A percentile compares a stretch with the other conserved stretches of the same genome.
These are phyloP conservation scores for Ernsta delagoae DNA, from an alignment of 2,888 invertebrate genomes.

Conservation along the genomic window DNA sequence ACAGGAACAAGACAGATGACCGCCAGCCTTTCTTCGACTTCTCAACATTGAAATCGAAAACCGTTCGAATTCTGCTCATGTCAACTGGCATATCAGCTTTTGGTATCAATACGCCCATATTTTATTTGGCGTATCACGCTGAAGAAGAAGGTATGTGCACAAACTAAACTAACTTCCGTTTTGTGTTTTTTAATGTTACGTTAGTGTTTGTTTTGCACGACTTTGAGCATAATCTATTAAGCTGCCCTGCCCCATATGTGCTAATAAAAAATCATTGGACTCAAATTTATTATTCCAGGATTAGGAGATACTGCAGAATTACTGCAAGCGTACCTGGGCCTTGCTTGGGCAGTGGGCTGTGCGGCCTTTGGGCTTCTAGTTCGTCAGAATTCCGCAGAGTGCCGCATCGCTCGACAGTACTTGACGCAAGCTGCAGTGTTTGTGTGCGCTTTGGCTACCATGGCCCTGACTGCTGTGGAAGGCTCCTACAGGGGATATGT, in stretches of 20 bases:
- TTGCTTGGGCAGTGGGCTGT: conserved; percentile 94
- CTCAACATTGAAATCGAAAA: conserved; percentile 92
- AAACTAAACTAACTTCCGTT: not conserved
- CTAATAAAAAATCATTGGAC: not conserved
- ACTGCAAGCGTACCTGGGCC: conserved; percentile 90
- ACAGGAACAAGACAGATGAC: conserved; percentile 90
- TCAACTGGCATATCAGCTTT: conserved; percentile 92
- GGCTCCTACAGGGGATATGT: conserved; percentile 91
- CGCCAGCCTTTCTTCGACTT: conserved; percentile 94
- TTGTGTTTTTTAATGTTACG: not conserved
- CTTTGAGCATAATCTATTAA: too few species aligned
- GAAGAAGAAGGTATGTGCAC: conserved; percentile 87
- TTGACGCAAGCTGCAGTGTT: conserved; percentile 92
- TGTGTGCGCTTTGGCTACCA: conserved; percentile 90
- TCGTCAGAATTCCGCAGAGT: conserved; percentile 93
- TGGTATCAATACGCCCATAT: conserved; percentile 94
- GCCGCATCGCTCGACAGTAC: conserved; percentile 93
- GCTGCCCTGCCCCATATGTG: too few species aligned
- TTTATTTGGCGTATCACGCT: conserved; percentile 92
- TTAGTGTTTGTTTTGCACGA: too few species aligned
- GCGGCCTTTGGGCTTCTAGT: conserved; percentile 92
- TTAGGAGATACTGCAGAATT: conserved; percentile 86
- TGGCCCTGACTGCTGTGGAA: conserved; percentile 91
- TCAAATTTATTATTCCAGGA: conserved; percentile 52
- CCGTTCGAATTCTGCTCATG: conserved; percentile 91